These are phyloP conservation scores for Microcebus tavaratra DNA, from an alignment of 2,113 vertebrate species.

Conservation along the genomic window DNA sequence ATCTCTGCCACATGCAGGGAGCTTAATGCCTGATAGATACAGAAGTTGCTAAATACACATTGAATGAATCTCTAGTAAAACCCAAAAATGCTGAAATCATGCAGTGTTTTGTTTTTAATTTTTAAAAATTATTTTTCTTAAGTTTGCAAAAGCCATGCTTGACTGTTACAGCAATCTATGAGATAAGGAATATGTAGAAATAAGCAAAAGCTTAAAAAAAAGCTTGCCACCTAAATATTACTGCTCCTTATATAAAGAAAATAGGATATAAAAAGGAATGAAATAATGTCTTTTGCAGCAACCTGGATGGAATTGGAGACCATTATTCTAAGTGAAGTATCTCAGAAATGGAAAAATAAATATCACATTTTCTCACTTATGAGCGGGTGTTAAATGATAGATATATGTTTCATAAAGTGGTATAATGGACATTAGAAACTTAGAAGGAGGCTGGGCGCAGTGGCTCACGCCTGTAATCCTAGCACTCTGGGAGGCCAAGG, in stretches of 20 bases:
- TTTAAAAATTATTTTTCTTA: conserved; percentile 50
- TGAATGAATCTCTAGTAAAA: conserved; percentile 28
- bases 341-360: no score
- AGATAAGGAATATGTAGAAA: not conserved
- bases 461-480: no score
- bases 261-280: no score
- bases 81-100: conserved; percentile 58
- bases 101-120: conserved; percentile 46
- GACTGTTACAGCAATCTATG: not conserved
- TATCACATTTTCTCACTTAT: no score
- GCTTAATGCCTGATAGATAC: not conserved
- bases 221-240: not conserved
- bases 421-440: no score
- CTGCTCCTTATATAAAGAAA: not conserved
- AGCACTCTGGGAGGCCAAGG: no score
- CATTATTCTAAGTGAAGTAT: no score
- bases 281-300: no score
- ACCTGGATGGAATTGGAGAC: no score
- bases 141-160: conserved; percentile 50
- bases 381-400: no score
- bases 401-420: no score
- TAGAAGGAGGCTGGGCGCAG: no score
- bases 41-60: conserved; percentile 36
- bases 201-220: not conserved
- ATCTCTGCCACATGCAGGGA: not conserved